A percentile compares a stretch with the other conserved stretches of the same genome.
Conservation (phyloP, 2,113 vertebrate species). For the Alexandromys fortis region DNA sequence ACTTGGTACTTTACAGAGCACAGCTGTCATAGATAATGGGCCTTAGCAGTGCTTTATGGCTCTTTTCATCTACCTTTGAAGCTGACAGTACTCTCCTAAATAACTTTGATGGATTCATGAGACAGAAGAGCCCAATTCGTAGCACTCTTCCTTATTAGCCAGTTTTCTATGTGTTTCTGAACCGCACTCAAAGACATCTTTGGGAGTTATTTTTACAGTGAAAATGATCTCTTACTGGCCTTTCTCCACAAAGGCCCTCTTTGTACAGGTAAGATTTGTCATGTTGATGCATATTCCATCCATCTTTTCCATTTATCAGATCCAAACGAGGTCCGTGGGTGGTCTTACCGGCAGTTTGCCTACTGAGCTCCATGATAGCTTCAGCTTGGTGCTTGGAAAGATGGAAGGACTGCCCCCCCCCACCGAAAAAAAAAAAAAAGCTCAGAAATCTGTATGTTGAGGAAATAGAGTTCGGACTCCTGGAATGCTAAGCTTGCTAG, state of each 20-base stretch:
- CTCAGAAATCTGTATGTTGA: neutral
- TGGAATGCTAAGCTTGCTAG: neutral
- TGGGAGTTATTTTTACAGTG: neutral
- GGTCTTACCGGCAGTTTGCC: neutral
- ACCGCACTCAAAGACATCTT: neutral
- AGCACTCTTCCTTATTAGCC: neutral
- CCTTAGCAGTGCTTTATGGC: neutral
- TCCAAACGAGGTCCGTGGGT: neutral
- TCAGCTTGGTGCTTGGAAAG: neutral
- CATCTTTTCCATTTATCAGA: neutral
- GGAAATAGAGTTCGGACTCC: neutral
- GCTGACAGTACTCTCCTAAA: neutral
- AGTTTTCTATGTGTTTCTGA: neutral
- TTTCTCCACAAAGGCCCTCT: neutral
- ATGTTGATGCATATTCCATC: neutral
- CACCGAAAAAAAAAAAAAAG: neutral
- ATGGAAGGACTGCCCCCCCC: neutral
- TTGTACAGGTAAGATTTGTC: neutral
- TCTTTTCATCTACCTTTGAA: neutral
- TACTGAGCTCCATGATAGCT: neutral
- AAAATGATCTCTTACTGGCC: neutral
- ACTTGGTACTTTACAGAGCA: neutral
- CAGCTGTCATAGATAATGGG: neutral
- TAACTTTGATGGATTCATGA: neutral
- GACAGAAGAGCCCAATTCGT: neutral